Percentiles rank a stretch among this genome's conserved stretches.
Evolutionary conservation across 2,797 vertebrate genomes (phyloP).

Genomic region (Coranthus polyacanthus): DNA sequence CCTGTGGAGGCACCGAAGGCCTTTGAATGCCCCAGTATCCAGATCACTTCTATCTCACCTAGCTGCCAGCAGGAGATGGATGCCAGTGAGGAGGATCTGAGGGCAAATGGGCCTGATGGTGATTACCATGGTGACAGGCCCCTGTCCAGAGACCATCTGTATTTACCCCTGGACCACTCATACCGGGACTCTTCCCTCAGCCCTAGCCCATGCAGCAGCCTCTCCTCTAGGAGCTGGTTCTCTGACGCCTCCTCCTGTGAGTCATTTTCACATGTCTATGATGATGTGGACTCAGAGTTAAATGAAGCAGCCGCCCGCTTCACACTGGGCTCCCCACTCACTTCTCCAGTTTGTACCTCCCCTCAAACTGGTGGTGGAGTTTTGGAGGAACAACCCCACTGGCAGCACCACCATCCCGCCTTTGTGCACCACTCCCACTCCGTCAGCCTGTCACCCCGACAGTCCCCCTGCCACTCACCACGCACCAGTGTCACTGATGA

Average conservation of each 20-base stretch:
- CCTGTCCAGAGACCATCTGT: slow-evolving; percentile 95
- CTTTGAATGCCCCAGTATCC: slow-evolving; percentile 98
- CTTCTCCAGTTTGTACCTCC: slow-evolving; percentile 92
- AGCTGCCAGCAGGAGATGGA: slow-evolving; percentile 98
- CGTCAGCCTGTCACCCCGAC: slow-evolving; percentile 92
- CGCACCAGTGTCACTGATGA: slow-evolving; percentile 98
- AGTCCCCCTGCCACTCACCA: slow-evolving; percentile 97
- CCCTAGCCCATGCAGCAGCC: slow-evolving; percentile 97
- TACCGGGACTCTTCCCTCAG: slow-evolving; percentile 96
- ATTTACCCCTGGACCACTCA: slow-evolving; percentile 96
- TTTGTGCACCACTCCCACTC: slow-evolving; percentile 81
- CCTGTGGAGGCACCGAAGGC: slow-evolving; percentile 90
- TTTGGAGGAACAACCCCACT: slow-evolving; percentile 89
- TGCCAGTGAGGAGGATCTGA: slow-evolving; percentile 87
- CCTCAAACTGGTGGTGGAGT: slow-evolving; percentile 87
- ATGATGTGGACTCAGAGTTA: slow-evolving; percentile 97
- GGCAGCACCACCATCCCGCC: slow-evolving; percentile 87
- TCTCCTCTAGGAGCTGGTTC: slow-evolving; percentile 98
- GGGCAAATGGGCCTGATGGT: slow-evolving; percentile 90
- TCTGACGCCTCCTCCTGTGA: slow-evolving; percentile 99
- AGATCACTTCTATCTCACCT: slow-evolving; percentile 99
- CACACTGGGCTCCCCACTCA: slow-evolving; percentile 93
- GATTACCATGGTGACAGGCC: slow-evolving; percentile 92
- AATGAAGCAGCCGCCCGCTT: slow-evolving; percentile 97
- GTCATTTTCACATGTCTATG: slow-evolving; percentile 97